phyloP scores from a whole-genome alignment of 1,140 invertebrate genomes.

The Neodiprion fabricii region DNA sequence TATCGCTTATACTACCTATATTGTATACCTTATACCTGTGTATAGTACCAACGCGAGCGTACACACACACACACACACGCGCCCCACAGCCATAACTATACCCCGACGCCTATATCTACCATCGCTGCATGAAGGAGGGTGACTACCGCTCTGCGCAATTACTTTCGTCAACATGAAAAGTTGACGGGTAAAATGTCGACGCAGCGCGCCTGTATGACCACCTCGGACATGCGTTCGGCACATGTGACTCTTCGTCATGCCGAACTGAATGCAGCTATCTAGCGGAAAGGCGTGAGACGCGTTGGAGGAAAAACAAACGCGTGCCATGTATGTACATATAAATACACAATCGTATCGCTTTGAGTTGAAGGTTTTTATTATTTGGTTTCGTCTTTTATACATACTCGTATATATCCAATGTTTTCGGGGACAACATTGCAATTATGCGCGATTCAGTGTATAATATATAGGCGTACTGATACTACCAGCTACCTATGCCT shows the following conservation, averaged over 20 bases:
- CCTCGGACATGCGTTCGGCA: background rate
- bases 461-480: no score
- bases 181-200: background rate
- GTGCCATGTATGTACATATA: no score
- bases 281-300: no score
- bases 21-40: background rate
- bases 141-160: conserved; percentile 36
- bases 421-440: no score
- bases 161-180: conserved; percentile 48
- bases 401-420: no score
- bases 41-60: background rate
- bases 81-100: background rate
- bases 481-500: no score
- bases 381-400: background rate
- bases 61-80: background rate
- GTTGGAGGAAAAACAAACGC: no score
- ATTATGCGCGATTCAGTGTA: no score
- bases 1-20: background rate
- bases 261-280: background rate
- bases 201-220: background rate
- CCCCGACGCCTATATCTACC: background rate
- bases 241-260: background rate
- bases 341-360: background rate
- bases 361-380: background rate
- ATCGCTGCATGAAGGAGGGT: background rate